A percentile compares a stretch with the other conserved stretches of the same genome.
Evolutionary conservation across 2,888 invertebrate genomes (phyloP).

Genomic region (Limnephilus rhombicus): DNA sequence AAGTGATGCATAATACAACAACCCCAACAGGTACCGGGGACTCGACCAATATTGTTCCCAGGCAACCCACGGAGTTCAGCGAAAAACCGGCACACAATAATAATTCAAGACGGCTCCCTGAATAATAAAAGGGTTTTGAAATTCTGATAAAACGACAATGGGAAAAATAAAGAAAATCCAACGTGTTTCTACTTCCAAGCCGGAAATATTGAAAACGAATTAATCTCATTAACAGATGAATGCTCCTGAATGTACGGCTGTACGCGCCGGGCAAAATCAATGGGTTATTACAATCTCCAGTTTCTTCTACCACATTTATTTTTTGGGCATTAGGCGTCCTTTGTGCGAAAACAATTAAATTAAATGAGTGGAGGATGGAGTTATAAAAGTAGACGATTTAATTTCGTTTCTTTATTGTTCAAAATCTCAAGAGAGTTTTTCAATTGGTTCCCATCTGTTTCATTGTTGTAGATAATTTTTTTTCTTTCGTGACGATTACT

Average conservation of each 20-base stretch:
- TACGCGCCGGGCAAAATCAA: slow-evolving; percentile 25
- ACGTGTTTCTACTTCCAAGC: not conserved
- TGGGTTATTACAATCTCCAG: slow-evolving; percentile 28
- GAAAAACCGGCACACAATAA: not conserved
- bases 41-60: not conserved
- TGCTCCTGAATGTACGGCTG: slow-evolving; percentile 27
- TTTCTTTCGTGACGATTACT: not conserved
- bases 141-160: slow-evolving; percentile 22
- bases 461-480: not conserved
- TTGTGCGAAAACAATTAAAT: slow-evolving; percentile 28
- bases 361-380: not conserved
- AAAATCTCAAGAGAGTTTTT: not conserved
- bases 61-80: not conserved
- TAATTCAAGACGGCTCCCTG: slow-evolving; percentile 13
- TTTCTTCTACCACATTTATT: slow-evolving; percentile 43
- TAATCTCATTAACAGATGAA: slow-evolving; percentile 44
- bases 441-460: not conserved
- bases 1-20: not conserved
- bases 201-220: slow-evolving; percentile 44
- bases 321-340: slow-evolving; percentile 25
- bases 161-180: slow-evolving; percentile 11
- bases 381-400: not conserved
- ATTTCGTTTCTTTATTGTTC: not conserved
- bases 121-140: slow-evolving; percentile 17
- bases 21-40: not conserved